Evolutionary conservation across 2,113 vertebrate genomes (phyloP), one percentile per base, ranked within the genome.

Genomic region (Jacana jacana): DNA sequence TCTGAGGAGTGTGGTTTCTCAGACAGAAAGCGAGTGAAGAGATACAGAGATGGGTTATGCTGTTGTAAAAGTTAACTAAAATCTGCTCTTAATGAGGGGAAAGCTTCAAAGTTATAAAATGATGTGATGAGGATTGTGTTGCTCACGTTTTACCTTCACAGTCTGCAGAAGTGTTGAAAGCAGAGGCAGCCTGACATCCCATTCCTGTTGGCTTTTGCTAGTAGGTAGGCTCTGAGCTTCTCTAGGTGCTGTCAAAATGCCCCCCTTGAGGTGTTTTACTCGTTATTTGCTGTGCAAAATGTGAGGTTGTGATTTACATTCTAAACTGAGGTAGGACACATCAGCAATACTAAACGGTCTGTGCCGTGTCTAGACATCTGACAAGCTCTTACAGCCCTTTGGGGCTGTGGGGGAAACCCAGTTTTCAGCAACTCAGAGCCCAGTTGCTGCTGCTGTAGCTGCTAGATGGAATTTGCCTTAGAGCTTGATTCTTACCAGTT

Each of bases 401-500:
- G 0, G 20, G 23, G 10, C 49, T 28, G 52, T 28, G 17, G 3
- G 4, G 13, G 28, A 23, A 42, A 30, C 54, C 51, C 48, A 64
- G 17, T 37, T 97, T 97, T 96, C 1, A 15, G 58, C 86, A 94
- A 95, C 91, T 91, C 81, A 72, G 92, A 17, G 73, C 91, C 82
- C 85, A 82, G 89, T 96, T 91, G 85, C 83, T 97, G 89, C 89
- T 91, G 35, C 84, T 93, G 68, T 93, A 75, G 71, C 89, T 97
- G 91, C 96, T 96, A 13, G 69, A 40, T 95, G 85, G 96, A 90
- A 92, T 81, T 82, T 89, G 93, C 89, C 95, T 96, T 84, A 70
- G 85, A 91, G 81, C 81, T 97, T 93, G 93, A 93, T 78, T 97
- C 96, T 97, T 92, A 64, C 75, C 97, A 85, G 86, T 89, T 96